Evolutionary conservation across 1,140 invertebrate genomes (phyloP), one percentile per base, ranked within the genome.

Genomic region (Ostrea denselamellosa): DNA sequence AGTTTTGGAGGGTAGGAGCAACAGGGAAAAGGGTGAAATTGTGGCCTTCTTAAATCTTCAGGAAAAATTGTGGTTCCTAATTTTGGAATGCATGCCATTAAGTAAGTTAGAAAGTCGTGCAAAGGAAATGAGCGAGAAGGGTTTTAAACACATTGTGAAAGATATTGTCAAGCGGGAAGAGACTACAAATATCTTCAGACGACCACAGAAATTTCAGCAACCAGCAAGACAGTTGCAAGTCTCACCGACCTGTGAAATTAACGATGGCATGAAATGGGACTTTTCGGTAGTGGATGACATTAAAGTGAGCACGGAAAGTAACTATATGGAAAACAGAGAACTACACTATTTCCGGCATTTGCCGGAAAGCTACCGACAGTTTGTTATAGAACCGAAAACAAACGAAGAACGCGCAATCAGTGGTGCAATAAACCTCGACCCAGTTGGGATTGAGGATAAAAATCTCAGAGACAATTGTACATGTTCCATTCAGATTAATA

Each of bases 31-130:
- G 56, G 93, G 93, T 10, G 92, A 93, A 85, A 86, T 94, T 3
- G 83, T 92, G 51, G 87, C 93, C 17, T 94, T 94, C 88, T 65
- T 94, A 34, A 92, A 92, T 28, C 77, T 93, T 19, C 88, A 91
- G 83, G 91, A 93, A 82, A 94, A 94, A 88, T 89, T 91, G 7
- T 95, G 94, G 94, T 90, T 89, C 81, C 86, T 92, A 44, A 87
- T 93, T 65, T 87, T 94, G 2, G 93, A 93, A 85, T 89, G 88
- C 52, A 92, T 92, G 58, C 89, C 92, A 3, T 12, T 87, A 86
- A 87, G 25, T 52, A 89, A 87, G 81, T 28, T 83, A 7, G 86
- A 89, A 28, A 84, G 44, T n/a, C 77, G 84, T 28, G 86, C 86
- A 51, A 84, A 87, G 34, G 89, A 89, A 71, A 89, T 89, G 87